Conservation (phyloP, 2,113 vertebrate genomes). For the Speoplatyrhinus poulsoni region DNA sequence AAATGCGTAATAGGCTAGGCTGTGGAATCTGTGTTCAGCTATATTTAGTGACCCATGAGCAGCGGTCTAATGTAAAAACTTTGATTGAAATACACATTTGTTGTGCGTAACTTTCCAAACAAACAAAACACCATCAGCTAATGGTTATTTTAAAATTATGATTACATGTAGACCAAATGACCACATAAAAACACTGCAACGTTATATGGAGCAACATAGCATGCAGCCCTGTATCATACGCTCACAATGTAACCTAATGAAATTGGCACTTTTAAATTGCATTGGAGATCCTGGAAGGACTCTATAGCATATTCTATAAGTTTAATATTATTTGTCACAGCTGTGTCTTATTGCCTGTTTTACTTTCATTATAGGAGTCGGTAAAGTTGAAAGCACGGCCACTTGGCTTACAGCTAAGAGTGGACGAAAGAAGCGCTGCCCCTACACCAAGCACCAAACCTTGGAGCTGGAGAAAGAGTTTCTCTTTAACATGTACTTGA, state of each 20-base stretch:
- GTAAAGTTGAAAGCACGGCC: constrained; percentile 87
- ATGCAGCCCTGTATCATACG: too few relatives aligned
- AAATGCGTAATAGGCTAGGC: constrained; percentile 26
- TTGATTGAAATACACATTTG: constrained; percentile 9
- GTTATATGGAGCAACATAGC: too few relatives aligned
- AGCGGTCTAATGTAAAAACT: constrained; percentile 23
- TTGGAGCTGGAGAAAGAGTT: constrained; percentile 99
- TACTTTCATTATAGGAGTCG: constrained; percentile 80
- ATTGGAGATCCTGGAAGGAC: too few relatives aligned
- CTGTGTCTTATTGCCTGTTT: constrained; percentile 48
- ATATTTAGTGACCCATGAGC: constrained; percentile 20
- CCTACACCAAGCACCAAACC: constrained; percentile 98
- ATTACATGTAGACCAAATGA: too few relatives aligned
- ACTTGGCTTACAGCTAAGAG: constrained; percentile 99
- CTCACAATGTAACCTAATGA: too few relatives aligned
- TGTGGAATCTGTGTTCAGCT: constrained; percentile 7
- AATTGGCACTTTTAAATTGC: too few relatives aligned
- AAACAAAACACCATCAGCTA: neutral
- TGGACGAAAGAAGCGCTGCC: constrained; percentile 97
- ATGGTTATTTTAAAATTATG: too few relatives aligned
- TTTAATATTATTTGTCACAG: too few relatives aligned
- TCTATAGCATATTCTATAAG: too few relatives aligned
- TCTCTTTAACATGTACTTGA: constrained; percentile 99
- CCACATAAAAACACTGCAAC: too few relatives aligned
- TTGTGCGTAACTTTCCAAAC: neutral